These are phyloP conservation scores for Tetragonula carbonaria DNA, from an alignment of 2,888 invertebrate genomes.

Conservation along the genomic window DNA sequence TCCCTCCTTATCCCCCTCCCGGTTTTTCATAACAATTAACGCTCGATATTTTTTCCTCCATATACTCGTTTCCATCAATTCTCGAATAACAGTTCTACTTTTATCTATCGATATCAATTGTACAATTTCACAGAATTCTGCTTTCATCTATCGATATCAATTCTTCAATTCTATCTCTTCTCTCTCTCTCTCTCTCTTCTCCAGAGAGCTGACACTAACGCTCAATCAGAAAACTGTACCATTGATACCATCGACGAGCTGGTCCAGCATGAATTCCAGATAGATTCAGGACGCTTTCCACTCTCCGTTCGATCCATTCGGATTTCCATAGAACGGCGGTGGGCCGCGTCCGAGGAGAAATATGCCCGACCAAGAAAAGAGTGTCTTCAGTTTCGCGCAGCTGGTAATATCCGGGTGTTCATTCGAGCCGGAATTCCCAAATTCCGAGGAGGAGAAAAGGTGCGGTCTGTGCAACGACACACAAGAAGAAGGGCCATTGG, in stretches of 20 bases:
- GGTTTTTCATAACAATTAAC: background rate
- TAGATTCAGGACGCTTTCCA: slow-evolving; percentile 10
- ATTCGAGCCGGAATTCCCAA: slow-evolving; percentile 40
- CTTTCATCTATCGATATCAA: background rate
- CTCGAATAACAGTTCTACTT: background rate
- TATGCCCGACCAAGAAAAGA: slow-evolving; percentile 27
- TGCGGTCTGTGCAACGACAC: background rate
- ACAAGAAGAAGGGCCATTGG: background rate
- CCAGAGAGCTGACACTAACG: background rate
- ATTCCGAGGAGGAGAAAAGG: slow-evolving; percentile 4
- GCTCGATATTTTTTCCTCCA: background rate
- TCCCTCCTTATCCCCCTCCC: too few relatives aligned
- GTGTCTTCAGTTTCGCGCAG: slow-evolving; percentile 14
- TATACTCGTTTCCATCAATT: background rate
- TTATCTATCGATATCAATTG: background rate
- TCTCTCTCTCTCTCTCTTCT: too few relatives aligned
- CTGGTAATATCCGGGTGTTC: slow-evolving; percentile 48
- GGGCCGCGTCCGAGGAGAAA: slow-evolving; percentile 5
- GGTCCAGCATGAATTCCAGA: slow-evolving; percentile 12
- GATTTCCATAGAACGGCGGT: slow-evolving; percentile 13
- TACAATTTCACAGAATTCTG: too few relatives aligned
- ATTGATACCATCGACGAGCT: background rate
- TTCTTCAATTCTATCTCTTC: background rate
- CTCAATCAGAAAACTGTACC: background rate
- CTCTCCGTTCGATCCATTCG: slow-evolving; percentile 25